Base-by-base conservation (phyloP, 2,888 invertebrate species). In the Cataglyphis livida region DNA sequence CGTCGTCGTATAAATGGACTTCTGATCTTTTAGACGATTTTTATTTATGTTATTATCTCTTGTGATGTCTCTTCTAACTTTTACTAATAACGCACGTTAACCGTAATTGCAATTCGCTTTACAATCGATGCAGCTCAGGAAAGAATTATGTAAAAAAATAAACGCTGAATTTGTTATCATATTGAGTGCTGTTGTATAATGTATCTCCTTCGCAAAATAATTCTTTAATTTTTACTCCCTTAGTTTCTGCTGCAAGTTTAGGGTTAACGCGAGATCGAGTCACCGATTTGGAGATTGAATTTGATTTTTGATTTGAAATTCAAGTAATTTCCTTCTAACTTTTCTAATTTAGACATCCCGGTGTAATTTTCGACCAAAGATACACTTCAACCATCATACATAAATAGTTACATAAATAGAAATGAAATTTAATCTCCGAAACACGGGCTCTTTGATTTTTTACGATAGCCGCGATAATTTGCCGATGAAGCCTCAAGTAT, bases 371-470 rank as follows among this genome's bases (percentile, higher is more conserved):
- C 12, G 18, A 6, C n/a, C n/a, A 6, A 35, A 2, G 1, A 35
- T 61, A 21, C 18, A 64, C 15, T 57, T 35, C 32, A 35, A 35
- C 35, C 25, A 15, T 28, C n/a, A n/a, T n/a, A n/a, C n/a, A n/a
- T n/a, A n/a, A n/a, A n/a, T n/a, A n/a, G n/a, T 28, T 54, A 28
- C 28, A 32, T 44, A 12, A 48, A 1, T 21, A 25, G 18, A 61
- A 78, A 48, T 79, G 32, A 35, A 70, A 79, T 71, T 59, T 59
- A 59, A 78, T 78, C 78, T 78, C 78, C 57, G 68, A 59, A 15
- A 32, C 6, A n/a, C 18, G 32, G 21, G 35, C 38, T 21, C 54
- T 66, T 68, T 76, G 41, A 51, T 51, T 41, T 54, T 35, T 32
- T 68, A 68, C 68, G 41, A 65, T 57, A 59, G 70, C 32, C 59